These are phyloP conservation scores for Pedionomus torquatus DNA, from an alignment of 2,113 vertebrate species.

Conservation along the genomic window DNA sequence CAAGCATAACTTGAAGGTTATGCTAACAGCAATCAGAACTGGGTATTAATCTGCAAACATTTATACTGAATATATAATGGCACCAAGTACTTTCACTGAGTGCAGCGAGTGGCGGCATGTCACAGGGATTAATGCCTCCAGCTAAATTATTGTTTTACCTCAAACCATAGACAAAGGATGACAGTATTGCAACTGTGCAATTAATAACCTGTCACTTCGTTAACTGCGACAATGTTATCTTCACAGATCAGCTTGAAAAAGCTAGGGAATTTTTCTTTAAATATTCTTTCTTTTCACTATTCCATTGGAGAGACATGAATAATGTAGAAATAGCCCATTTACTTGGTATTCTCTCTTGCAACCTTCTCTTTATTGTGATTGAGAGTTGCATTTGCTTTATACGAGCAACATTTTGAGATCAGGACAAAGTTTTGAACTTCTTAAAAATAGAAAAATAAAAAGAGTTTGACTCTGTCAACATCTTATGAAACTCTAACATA, in stretches of 20 bases:
- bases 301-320: not conserved
- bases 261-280: not conserved
- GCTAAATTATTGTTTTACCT: not conserved
- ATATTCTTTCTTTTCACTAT: not conserved
- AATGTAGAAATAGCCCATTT: not conserved
- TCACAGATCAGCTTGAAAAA: not conserved
- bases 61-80: not conserved
- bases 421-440: not conserved
- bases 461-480: not conserved
- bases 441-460: not conserved
- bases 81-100: not conserved
- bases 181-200: not conserved
- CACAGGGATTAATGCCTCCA: not conserved
- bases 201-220: not conserved
- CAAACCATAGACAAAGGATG: not conserved
- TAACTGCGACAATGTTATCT: not conserved
- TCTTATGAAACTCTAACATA: not conserved
- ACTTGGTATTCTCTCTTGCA: not conserved
- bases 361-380: not conserved
- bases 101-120: not conserved
- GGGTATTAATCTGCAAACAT: slow-evolving; percentile 23
- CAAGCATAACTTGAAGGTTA: slow-evolving; percentile 8
- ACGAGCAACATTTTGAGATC: not conserved
- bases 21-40: slow-evolving; percentile 34
- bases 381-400: not conserved